phyloP scores from a whole-genome alignment of 2,797 vertebrate species.

The Schizothorax lantsangensis region DNA sequence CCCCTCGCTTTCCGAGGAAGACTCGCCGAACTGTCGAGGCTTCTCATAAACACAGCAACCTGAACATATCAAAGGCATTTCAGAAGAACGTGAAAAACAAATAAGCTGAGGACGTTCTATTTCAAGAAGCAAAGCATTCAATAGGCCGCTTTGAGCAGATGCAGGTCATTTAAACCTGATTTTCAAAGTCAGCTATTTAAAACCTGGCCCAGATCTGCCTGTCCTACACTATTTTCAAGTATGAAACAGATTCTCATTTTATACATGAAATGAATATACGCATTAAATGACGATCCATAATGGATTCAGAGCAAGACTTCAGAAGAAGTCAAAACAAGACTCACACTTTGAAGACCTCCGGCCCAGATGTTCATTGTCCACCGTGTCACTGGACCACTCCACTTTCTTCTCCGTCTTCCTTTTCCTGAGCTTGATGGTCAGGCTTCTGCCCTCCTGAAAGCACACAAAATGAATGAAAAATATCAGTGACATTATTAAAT shows the following conservation, averaged over 20 bases:
- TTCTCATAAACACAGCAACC: slow-evolving; percentile 96
- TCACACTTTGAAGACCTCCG: slow-evolving; percentile 94
- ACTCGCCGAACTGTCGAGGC: slow-evolving; percentile 89
- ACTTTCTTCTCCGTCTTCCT: slow-evolving; percentile 95
- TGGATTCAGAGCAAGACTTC: neutral
- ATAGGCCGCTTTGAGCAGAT: neutral
- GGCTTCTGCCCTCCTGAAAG: slow-evolving; percentile 87
- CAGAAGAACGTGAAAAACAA: neutral
- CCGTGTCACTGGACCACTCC: slow-evolving; percentile 94
- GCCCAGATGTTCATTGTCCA: slow-evolving; percentile 93
- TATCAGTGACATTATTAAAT: neutral
- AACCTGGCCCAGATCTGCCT: slow-evolving; percentile 28
- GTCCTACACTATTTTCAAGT: neutral
- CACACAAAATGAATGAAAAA: neutral
- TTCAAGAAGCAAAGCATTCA: neutral
- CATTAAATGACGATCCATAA: neutral
- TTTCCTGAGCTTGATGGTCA: slow-evolving; percentile 93
- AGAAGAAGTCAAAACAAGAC: slow-evolving; percentile 56
- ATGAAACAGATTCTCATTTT: neutral
- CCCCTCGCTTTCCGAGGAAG: slow-evolving; percentile 91
- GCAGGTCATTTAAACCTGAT: neutral
- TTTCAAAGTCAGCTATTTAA: slow-evolving; percentile 44
- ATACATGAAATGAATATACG: neutral
- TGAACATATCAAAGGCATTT: slow-evolving; percentile 57
- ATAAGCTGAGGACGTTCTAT: neutral